phyloP scores from a whole-genome alignment of 2,888 invertebrate species.

The Cryptosula pallasiana region DNA sequence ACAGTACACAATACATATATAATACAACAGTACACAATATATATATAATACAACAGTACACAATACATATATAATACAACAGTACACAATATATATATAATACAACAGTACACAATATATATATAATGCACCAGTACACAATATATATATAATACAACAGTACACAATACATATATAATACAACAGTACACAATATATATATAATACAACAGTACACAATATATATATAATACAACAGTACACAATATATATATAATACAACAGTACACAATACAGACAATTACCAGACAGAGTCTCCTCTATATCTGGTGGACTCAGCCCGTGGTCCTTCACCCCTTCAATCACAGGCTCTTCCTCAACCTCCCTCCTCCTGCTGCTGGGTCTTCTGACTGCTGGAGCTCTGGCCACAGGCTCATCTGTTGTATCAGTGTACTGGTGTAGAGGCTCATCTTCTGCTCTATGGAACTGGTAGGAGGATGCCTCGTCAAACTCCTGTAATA shows the following conservation, averaged over 20 bases:
- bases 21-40: too few species aligned
- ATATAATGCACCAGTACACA: neutral
- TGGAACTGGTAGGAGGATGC: slow-evolving; percentile 21
- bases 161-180: too few species aligned
- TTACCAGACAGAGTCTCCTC: slow-evolving; percentile 19
- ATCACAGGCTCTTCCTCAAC: neutral
- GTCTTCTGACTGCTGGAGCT: neutral
- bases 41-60: too few species aligned
- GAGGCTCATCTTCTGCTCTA: neutral
- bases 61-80: too few species aligned
- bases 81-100: too few species aligned
- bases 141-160: neutral
- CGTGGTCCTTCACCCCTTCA: neutral
- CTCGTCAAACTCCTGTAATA: slow-evolving; percentile 13
- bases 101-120: too few species aligned
- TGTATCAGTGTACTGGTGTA: neutral
- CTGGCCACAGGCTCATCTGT: neutral
- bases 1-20: too few species aligned
- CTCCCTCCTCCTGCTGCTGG: neutral
- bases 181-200: too few species aligned
- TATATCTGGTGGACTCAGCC: slow-evolving; percentile 6
- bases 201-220: too few species aligned
- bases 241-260: too few species aligned
- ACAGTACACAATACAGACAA: too few species aligned
- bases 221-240: too few species aligned